Evolutionary conservation across 2,888 invertebrate genomes (phyloP), one percentile per base, ranked within the genome.

Genomic region (Pachymerium ferrugineum): DNA sequence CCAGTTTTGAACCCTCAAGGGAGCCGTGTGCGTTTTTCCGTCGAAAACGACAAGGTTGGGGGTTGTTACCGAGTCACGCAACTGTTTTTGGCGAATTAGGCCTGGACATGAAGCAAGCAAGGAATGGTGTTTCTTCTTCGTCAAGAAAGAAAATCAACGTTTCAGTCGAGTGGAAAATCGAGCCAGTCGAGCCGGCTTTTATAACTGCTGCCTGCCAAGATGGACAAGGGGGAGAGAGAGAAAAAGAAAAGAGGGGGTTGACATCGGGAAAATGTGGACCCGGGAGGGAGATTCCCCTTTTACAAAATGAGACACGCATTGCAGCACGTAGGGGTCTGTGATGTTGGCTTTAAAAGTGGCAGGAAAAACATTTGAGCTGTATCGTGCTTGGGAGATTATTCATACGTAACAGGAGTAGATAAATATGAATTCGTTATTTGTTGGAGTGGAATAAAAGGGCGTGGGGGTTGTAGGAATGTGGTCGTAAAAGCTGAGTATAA

Each of bases 91-190:
- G 3, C 1, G 54, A 54, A 54, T 54, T 54, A 54, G 28, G 54
- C 54, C 54, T 54, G 54, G 54, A 25, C 5, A 2, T 38, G n/a
- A n/a, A n/a, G n/a, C n/a, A n/a, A n/a, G n/a, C n/a, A n/a, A n/a
- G n/a, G n/a, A n/a, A n/a, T n/a, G n/a, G n/a, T 25, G 54, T 54
- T 54, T 22, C 28, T 54, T 19, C 1, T 6, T 22, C 19, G 25
- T n/a, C n/a, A n/a, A n/a, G 22, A 54, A 54, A 22, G 6, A 54
- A 54, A 54, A 54, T 54, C 54, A 54, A 54, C 54, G 54, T 54
- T 54, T 54, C 54, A 54, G 54, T 54, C 54, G 54, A 54, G 54
- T 54, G 54, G 54, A 54, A 54, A 54, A 54, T 54, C 54, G 54
- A 54, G 54, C 54, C 54, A 25, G 54, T 54, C 54, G 54, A 54